Base-by-base conservation (phyloP, 2,888 invertebrate species). In the Drosophila kambysellisi region DNA sequence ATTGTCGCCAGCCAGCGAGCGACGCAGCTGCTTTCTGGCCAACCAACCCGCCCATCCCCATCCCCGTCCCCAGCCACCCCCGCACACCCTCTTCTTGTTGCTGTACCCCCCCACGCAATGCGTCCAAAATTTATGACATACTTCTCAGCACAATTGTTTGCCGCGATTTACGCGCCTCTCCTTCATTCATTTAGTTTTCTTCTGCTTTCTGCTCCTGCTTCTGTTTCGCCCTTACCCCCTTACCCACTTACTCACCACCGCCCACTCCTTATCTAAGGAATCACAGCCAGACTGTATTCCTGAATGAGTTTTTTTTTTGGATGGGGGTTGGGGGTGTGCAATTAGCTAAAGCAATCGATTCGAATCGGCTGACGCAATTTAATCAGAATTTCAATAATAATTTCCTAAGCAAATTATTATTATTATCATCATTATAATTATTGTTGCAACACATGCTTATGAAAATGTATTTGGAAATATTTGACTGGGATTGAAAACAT, bases 61-160 rank as follows among this genome's bases (percentile, higher is more conserved):
- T 9, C 54, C 39, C 41, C 17, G 2, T 35, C 56, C 4, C 43
- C 20, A 37, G 11, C 29, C 30, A 30, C 20, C 17, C 39, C 48
- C 39, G 8, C 50, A 20, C 30, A 39, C 41, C 30, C 20, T 17
- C 46, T 20, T 51, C 33, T 25, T 65, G 73, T 20, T 59, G 54
- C 39, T 62, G 58, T 61, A 52, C 53, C 60, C 73, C 72, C 65
- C 9, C 15, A 25, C 51, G 61, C 72, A 76, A 76, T 32, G 86
- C 81, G 83, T 78, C 79, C 76, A 74, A 91, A 91, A 89, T 89
- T 90, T 89, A 90, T 89, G 90, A 90, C 88, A 89, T 88, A 91
- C 91, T 89, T 90, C 83, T 90, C 69, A 75, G 80, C 91, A 72
- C 88, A 85, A 90, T 88, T 90, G 89, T 82, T 83, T 90, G 82